Evolutionary conservation across 1,140 invertebrate genomes (phyloP), one percentile per base, ranked within the genome.

Genomic region (Macrosteles quadrilineatus): DNA sequence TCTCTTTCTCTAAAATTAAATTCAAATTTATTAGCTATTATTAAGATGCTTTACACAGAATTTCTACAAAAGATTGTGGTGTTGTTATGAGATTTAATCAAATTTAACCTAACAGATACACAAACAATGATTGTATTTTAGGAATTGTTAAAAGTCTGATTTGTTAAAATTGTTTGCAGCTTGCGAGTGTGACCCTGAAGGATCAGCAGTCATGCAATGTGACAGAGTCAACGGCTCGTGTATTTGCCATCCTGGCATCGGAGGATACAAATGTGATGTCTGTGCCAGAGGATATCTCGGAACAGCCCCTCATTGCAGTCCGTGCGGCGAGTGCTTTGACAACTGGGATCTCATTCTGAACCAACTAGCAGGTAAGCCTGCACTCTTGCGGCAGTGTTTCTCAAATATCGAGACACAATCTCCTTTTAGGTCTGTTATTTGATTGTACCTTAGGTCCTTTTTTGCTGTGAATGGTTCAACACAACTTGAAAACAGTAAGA

Each of bases 281-380:
- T 99, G 98, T 83, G 96, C 93, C 45, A 86, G 97, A 68, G 97
- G 98, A 23, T 98, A 92, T 75, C 88, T 94, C 43, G 98, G 98
- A 9, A 81, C 87, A 47, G 91, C 96, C 40, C 97, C 97, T 0
- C 84, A 91, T 74, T 99, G 98, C 79, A 84, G 87, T 45, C 90
- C 96, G 0, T 99, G 98, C 82, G 98, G 98, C 14, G 98, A 99
- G 81, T 99, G 98, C 83, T 99, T 99, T 80, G 92, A 98, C 77
- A 98, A 98, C 79, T 99, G 98, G 98, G 97, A 99, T 82, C 73
- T 85, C 45, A 92, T 97, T 72, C 85, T 99, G 31, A 85, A 86
- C 71, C 89, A 90, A 59, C 82, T 95, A 2, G 83, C 85, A 81
- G 81, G 86, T 87, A 79, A 71, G 27, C 14, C 14, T 14, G 4